These are phyloP conservation scores for Drepanosiphum platanoidis DNA, from an alignment of 2,888 invertebrate genomes.

Conservation along the genomic window DNA sequence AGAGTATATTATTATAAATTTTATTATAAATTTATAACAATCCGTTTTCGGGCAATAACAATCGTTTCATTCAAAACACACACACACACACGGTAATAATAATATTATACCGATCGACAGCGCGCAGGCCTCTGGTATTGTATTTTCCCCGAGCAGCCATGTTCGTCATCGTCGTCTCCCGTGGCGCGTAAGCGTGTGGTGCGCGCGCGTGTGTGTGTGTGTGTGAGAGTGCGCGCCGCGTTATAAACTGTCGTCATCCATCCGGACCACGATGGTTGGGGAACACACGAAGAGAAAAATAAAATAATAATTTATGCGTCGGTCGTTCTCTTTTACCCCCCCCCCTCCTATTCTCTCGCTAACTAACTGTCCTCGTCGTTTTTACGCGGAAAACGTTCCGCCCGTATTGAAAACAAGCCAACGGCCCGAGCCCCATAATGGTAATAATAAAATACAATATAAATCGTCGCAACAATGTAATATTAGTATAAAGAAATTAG, in stretches of 20 bases:
- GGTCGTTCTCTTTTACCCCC: not conserved
- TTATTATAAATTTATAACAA: too few species aligned
- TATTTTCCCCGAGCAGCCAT: slow-evolving; percentile 28
- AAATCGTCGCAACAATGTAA: not conserved
- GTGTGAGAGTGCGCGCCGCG: not conserved
- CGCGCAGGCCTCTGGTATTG: not conserved
- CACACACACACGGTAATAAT: slow-evolving; percentile 1
- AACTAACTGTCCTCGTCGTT: not conserved
- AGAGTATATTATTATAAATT: slow-evolving; percentile 10
- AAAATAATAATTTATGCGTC: slow-evolving; percentile 23
- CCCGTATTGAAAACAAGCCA: not conserved
- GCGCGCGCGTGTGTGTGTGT: not conserved
- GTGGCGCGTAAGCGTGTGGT: not conserved
- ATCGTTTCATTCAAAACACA: slow-evolving; percentile 39
- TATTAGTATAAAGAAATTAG: too few species aligned
- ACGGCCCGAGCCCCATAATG: not conserved
- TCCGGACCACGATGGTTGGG: slow-evolving; percentile 33
- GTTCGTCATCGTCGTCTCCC: slow-evolving; percentile 32
- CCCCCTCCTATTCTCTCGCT: not conserved
- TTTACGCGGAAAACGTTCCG: not conserved
- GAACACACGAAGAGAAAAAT: not conserved
- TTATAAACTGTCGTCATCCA: slow-evolving; percentile 50
- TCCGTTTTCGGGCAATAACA: slow-evolving; percentile 34
- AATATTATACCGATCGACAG: slow-evolving; percentile 31
- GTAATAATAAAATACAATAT: not conserved